phyloP scores from a whole-genome alignment of 2,888 invertebrate genomes.

The Chloroclysta siterata region DNA sequence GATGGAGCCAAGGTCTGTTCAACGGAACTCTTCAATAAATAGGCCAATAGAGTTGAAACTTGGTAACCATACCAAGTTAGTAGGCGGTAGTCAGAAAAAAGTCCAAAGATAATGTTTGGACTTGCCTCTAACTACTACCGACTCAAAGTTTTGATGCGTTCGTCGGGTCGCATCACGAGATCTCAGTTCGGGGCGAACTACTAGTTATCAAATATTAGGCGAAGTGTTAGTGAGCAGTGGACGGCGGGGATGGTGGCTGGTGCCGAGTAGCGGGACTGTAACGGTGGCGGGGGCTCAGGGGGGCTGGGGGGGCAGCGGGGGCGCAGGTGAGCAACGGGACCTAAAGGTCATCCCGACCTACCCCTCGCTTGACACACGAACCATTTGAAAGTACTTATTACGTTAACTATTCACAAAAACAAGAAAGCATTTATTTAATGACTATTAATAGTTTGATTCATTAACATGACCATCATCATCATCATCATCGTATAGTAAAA shows the following conservation, averaged over 20 bases:
- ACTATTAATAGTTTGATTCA: not conserved
- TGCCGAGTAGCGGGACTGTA: constrained; percentile 61
- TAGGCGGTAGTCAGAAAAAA: too few relatives aligned
- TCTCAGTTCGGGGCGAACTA: too few relatives aligned
- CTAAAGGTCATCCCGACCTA: constrained; percentile 64
- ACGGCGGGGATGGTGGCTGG: not conserved
- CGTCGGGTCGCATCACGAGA: too few relatives aligned
- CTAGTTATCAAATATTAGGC: too few relatives aligned
- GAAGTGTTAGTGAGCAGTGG: too few relatives aligned
- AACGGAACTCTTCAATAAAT: too few relatives aligned
- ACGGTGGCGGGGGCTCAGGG: constrained; percentile 56
- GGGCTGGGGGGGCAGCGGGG: constrained; percentile 13
- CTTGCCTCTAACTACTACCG: too few relatives aligned
- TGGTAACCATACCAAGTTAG: too few relatives aligned
- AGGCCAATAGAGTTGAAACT: too few relatives aligned
- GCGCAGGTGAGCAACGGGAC: constrained; percentile 66
- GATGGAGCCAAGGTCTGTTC: too few relatives aligned
- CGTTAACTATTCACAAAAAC: constrained; percentile 20
- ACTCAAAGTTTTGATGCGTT: too few relatives aligned
- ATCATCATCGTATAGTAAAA: not conserved
- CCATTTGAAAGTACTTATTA: constrained; percentile 15
- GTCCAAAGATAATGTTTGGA: too few relatives aligned
- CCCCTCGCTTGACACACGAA: constrained; percentile 26
- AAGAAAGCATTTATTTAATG: not conserved
- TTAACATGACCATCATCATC: not conserved